Conservation (phyloP, 2,888 invertebrate species). For the Leptothorax acervorum region DNA sequence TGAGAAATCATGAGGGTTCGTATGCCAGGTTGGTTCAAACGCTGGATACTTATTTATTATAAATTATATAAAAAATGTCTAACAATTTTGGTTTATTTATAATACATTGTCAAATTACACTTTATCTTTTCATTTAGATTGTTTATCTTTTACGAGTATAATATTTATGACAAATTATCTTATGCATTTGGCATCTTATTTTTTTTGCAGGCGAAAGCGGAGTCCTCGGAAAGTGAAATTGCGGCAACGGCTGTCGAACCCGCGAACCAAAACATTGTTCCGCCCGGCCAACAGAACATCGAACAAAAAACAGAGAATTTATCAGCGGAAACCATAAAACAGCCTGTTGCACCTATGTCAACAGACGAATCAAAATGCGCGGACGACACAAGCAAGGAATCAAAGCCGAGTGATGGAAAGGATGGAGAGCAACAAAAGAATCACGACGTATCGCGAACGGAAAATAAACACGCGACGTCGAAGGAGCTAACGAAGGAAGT, state of each 20-base stretch:
- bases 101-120: not conserved
- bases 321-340: not conserved
- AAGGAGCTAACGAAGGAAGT: conserved; percentile 29
- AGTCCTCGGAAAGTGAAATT: conserved; percentile 62
- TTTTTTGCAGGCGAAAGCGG: conserved; percentile 15
- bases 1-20: conserved; percentile 30
- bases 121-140: not conserved
- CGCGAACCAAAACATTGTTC: not conserved
- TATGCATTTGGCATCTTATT: not conserved
- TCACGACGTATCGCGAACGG: not conserved
- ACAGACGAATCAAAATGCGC: conserved; percentile 13
- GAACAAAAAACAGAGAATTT: conserved; percentile 24
- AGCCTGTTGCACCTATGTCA: conserved; percentile 57
- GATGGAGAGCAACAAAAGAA: conserved; percentile 19
- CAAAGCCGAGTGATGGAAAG: not conserved
- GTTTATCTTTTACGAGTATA: not conserved
- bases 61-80: not conserved
- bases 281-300: conserved; percentile 53
- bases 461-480: not conserved
- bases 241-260: conserved; percentile 36
- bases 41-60: not conserved
- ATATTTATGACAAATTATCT: not conserved
- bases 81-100: not conserved
- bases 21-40: not conserved
- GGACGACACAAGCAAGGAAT: conserved; percentile 8